Evolutionary conservation across 2,113 vertebrate genomes (phyloP).

Genomic region (Campylomormyrus tamandua): DNA sequence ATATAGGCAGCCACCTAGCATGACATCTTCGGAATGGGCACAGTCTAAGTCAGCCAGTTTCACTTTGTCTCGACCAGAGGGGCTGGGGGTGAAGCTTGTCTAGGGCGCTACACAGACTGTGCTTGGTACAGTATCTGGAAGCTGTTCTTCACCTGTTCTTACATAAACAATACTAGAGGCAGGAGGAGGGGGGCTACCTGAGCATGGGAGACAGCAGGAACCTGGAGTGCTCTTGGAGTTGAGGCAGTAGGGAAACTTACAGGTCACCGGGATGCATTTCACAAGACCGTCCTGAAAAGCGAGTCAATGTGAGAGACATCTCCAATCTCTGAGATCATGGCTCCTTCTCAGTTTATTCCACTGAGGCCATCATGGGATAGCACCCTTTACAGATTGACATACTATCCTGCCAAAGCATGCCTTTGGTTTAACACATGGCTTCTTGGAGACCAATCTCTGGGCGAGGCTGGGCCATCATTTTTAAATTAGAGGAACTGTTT

Average conservation of each 20-base stretch:
- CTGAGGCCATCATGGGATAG: neutral
- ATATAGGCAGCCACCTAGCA: too few species aligned
- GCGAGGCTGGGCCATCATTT: neutral
- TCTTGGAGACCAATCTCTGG: neutral
- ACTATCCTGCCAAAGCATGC: neutral
- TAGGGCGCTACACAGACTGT: too few species aligned
- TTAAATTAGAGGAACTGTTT: neutral
- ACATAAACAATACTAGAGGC: neutral
- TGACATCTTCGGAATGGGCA: too few species aligned
- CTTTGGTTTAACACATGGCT: neutral
- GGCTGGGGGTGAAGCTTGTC: too few species aligned
- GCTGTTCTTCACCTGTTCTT: neutral
- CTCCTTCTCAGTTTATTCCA: neutral
- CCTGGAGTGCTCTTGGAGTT: slow-evolving; percentile 19
- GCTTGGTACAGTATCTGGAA: neutral
- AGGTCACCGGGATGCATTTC: slow-evolving; percentile 30
- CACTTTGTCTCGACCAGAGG: too few species aligned
- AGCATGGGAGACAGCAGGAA: slow-evolving; percentile 36
- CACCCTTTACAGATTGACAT: neutral
- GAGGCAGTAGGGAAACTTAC: slow-evolving; percentile 23
- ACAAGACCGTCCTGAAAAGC: slow-evolving; percentile 28
- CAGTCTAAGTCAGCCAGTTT: too few species aligned
- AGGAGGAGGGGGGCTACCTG: slow-evolving; percentile 17
- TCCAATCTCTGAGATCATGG: neutral
- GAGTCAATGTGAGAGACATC: neutral